Conservation (phyloP, 2,888 invertebrate species). For the Caradrina kadenii region DNA sequence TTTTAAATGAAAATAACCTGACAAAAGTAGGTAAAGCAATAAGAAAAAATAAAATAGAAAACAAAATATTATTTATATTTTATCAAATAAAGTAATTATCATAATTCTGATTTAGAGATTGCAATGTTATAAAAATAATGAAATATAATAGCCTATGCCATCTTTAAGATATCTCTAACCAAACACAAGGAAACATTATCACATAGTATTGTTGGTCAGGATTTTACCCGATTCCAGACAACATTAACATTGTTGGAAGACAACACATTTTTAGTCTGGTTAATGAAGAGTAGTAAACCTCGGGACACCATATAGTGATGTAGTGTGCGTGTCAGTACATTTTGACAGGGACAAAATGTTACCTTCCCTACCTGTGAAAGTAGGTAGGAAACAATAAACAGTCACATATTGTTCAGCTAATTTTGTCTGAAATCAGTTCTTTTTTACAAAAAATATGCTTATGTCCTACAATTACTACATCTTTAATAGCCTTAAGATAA, state of each 20-base stretch:
- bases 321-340: no score
- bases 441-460: slow-evolving; percentile 53
- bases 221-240: slow-evolving; percentile 28
- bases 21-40: background rate
- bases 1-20: background rate
- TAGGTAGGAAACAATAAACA: background rate
- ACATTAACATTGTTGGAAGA: background rate
- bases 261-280: no score
- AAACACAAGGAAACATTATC: slow-evolving; percentile 29
- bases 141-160: slow-evolving; percentile 12
- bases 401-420: background rate
- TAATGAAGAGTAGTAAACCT: slow-evolving; percentile 2
- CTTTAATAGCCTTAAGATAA: slow-evolving; percentile 27
- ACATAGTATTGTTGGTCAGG: slow-evolving; percentile 26
- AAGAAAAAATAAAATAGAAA: slow-evolving; percentile 3
- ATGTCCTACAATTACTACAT: slow-evolving; percentile 43
- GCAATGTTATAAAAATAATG: slow-evolving; percentile 16
- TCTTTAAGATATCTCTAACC: slow-evolving; percentile 6
- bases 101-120: slow-evolving; percentile 26
- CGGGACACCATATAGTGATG: background rate
- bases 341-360: background rate
- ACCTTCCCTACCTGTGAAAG: background rate
- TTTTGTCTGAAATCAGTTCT: slow-evolving; percentile 33
- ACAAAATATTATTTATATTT: slow-evolving; percentile 16
- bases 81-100: slow-evolving; percentile 14